Percentiles rank a stretch among this genome's conserved stretches.
Evolutionary conservation across 2,797 vertebrate genomes (phyloP).

Genomic region (Oreochromis grahami): DNA sequence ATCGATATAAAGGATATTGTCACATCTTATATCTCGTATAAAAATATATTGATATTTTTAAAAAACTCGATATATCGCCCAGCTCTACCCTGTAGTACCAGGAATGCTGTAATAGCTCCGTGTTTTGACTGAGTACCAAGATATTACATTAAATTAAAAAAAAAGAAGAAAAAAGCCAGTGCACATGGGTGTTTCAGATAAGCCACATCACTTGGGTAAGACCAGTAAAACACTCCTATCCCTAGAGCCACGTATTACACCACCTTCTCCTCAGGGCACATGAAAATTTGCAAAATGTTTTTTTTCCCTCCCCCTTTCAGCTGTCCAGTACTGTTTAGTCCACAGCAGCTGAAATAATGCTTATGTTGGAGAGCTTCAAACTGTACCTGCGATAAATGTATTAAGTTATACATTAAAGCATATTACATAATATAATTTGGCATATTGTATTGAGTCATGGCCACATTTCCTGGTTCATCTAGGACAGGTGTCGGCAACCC

Average conservation of each 20-base stretch:
- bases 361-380: not conserved
- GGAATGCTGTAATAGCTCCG: constrained; percentile 7
- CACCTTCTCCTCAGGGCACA: constrained; percentile 15
- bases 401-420: not conserved
- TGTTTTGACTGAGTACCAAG: not conserved
- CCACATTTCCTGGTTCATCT: constrained; percentile 1
- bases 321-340: not conserved
- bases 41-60: too few relatives aligned
- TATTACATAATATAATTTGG: not conserved
- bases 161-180: not conserved
- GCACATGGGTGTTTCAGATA: constrained; percentile 19
- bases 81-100: not conserved
- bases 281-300: not conserved
- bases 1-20: too few relatives aligned
- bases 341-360: not conserved
- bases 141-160: not conserved
- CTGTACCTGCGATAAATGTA: not conserved
- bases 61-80: too few relatives aligned
- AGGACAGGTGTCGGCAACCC: too few relatives aligned
- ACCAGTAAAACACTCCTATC: constrained; percentile 58
- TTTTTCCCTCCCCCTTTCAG: not conserved
- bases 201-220: constrained; percentile 35
- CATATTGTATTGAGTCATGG: not conserved
- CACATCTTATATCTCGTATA: too few relatives aligned
- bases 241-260: constrained; percentile 28